Conservation (phyloP, 2,888 invertebrate species). For the Dioctria rufipes region DNA sequence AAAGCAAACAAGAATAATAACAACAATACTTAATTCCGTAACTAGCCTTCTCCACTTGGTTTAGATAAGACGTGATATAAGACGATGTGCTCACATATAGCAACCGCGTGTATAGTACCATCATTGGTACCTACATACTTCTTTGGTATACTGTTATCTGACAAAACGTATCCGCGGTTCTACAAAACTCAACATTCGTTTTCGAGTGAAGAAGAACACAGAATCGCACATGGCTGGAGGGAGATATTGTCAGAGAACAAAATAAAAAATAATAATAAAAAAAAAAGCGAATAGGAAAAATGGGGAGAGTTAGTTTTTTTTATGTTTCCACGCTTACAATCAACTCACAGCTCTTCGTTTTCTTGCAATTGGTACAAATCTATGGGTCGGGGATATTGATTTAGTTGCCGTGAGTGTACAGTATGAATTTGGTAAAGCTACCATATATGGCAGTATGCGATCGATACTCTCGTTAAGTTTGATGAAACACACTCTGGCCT, state of each 20-base stretch:
- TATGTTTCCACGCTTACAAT: constrained; percentile 18
- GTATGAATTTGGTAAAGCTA: constrained; percentile 31
- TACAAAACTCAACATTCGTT: constrained; percentile 44
- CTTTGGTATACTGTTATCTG: constrained; percentile 44
- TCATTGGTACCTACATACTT: neutral
- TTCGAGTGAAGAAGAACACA: constrained; percentile 40
- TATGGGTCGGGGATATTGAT: constrained; percentile 27
- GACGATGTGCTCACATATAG: constrained; percentile 26
- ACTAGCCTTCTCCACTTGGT: constrained; percentile 30
- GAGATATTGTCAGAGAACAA: constrained; percentile 24
- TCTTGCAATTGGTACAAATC: neutral
- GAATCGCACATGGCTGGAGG: constrained; percentile 7
- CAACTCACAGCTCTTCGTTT: neutral
- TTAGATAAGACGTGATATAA: constrained; percentile 46
- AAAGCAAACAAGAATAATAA: constrained; percentile 47
- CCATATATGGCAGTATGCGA: constrained; percentile 22
- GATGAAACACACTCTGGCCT: constrained; percentile 10
- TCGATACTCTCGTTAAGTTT: constrained; percentile 46
- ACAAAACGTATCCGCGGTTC: constrained; percentile 46
- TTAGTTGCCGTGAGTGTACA: constrained; percentile 31
- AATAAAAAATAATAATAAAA: no score
- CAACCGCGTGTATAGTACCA: constrained; percentile 14
- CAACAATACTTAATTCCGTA: constrained; percentile 53
- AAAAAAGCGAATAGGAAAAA: constrained; percentile 39
- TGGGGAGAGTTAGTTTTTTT: constrained; percentile 1